phyloP scores from a whole-genome alignment of 2,113 vertebrate genomes.

The Scomber colias region DNA sequence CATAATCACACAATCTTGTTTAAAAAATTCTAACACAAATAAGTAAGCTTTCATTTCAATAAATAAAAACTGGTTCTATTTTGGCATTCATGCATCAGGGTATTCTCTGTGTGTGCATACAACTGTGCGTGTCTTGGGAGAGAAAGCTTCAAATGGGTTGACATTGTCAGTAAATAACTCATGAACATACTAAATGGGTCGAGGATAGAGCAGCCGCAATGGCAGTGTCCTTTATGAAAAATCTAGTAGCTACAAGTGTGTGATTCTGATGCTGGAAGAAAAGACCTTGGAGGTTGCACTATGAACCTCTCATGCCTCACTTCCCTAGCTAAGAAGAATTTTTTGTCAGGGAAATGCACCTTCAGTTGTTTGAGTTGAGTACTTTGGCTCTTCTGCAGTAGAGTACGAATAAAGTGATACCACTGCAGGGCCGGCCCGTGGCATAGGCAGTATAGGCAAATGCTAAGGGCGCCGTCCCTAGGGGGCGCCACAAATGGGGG shows the following conservation, averaged over 20 bases:
- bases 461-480: too few relatives aligned
- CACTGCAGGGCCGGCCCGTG: too few relatives aligned
- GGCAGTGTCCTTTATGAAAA: conserved; percentile 76
- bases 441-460: too few relatives aligned
- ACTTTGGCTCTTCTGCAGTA: not conserved
- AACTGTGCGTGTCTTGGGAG: not conserved
- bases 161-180: conserved; percentile 75
- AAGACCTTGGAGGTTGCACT: conserved; percentile 25
- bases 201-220: conserved; percentile 52
- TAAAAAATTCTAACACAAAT: conserved; percentile 4
- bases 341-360: conserved; percentile 25
- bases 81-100: conserved; percentile 6
- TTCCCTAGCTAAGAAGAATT: conserved; percentile 8
- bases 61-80: conserved; percentile 57
- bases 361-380: conserved; percentile 18
- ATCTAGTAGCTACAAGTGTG: conserved; percentile 68
- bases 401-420: conserved; percentile 2
- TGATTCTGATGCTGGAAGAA: conserved; percentile 48
- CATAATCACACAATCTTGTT: not conserved
- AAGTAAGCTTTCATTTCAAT: conserved; percentile 37
- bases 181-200: conserved; percentile 73
- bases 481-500: too few relatives aligned
- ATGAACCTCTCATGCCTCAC: conserved; percentile 20
- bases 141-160: conserved; percentile 38
- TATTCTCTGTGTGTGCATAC: conserved; percentile 5